Percentiles rank a stretch among this genome's conserved stretches.
Conservation (phyloP, 2,888 invertebrate genomes). For the Synanthedon tipuliformis region DNA sequence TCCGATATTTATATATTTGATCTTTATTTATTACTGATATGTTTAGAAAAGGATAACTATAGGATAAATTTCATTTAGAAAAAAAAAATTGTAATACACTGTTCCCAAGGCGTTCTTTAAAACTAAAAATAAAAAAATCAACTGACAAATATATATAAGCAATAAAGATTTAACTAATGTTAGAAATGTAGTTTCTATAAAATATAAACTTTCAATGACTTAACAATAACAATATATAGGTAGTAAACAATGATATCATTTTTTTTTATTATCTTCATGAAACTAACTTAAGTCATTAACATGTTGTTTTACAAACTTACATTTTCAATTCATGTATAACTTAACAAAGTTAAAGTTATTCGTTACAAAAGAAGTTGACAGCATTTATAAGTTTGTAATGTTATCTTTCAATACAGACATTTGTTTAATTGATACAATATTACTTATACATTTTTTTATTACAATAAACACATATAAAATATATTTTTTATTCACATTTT, state of each 20-base stretch:
- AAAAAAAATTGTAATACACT: too few relatives aligned
- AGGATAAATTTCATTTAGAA: too few relatives aligned
- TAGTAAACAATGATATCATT: background rate
- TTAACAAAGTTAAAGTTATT: conserved; percentile 9
- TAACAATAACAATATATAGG: background rate
- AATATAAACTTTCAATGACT: background rate
- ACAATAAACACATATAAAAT: background rate
- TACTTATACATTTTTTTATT: background rate
- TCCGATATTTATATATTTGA: too few relatives aligned
- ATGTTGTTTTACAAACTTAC: conserved; percentile 14
- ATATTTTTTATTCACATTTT: too few relatives aligned
- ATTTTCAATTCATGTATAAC: conserved; percentile 9
- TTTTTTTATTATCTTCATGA: background rate
- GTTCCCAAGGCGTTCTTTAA: too few relatives aligned
- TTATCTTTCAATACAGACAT: background rate
- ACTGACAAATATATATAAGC: too few relatives aligned
- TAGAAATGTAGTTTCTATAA: too few relatives aligned
- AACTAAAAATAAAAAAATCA: too few relatives aligned
- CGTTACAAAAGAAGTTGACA: conserved; percentile 14
- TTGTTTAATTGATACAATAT: background rate
- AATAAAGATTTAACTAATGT: too few relatives aligned
- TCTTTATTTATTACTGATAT: too few relatives aligned
- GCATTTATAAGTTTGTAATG: background rate
- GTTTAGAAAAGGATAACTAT: too few relatives aligned
- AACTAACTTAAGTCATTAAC: conserved; percentile 17